phyloP scores from a whole-genome alignment of 1,140 invertebrate genomes.

The Antheraea pernyi region DNA sequence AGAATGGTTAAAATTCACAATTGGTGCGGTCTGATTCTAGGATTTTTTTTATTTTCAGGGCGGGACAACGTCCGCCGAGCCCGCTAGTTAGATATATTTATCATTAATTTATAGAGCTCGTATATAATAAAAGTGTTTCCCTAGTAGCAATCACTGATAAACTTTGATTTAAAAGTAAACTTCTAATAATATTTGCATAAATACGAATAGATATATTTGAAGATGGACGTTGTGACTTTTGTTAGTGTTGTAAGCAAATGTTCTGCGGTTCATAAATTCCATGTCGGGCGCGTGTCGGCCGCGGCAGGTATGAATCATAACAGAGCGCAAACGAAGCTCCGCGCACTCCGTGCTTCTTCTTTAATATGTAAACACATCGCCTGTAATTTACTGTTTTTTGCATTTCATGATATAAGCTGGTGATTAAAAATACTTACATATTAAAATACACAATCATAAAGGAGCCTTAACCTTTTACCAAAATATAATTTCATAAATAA shows the following conservation, averaged over 20 bases:
- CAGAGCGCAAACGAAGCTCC: neutral
- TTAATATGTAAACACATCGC: neutral
- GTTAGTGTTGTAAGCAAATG: constrained; percentile 28
- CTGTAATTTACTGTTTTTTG: neutral
- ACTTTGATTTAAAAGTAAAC: too few relatives aligned
- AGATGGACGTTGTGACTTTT: neutral
- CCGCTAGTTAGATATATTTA: too few relatives aligned
- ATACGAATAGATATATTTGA: neutral
- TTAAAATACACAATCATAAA: neutral
- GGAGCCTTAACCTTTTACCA: too few relatives aligned
- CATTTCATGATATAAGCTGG: neutral
- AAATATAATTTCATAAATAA: too few relatives aligned
- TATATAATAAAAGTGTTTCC: too few relatives aligned
- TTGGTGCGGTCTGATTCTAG: too few relatives aligned
- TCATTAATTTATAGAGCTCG: too few relatives aligned
- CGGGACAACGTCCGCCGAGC: too few relatives aligned
- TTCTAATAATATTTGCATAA: neutral
- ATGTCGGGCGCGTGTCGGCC: constrained; percentile 27
- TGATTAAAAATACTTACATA: neutral
- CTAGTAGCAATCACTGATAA: too few relatives aligned
- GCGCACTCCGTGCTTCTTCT: neutral
- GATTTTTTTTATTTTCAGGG: too few relatives aligned
- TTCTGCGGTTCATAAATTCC: constrained; percentile 41
- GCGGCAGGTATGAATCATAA: constrained; percentile 34
- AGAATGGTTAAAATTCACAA: too few relatives aligned